Evolutionary conservation across 1,140 invertebrate genomes (phyloP), one percentile per base, ranked within the genome.

Genomic region (Uloborus diversus): DNA sequence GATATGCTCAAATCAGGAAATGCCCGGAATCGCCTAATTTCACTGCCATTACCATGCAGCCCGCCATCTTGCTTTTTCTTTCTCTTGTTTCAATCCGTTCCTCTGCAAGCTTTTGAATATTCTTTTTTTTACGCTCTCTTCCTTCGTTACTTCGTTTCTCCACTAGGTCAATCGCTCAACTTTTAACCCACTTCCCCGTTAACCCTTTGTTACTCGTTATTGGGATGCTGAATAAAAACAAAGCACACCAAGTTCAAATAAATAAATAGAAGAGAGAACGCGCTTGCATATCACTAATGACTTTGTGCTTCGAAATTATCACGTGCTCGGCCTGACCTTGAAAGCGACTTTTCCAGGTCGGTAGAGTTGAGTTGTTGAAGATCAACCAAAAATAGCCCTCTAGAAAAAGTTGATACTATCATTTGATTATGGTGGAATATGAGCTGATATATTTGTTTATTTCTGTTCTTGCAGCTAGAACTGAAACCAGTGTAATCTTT

Each of bases 81-180:
- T 27, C 37, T 69, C 59, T 42, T 11, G 11, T n/a, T n/a, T n/a
- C n/a, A 4, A 53, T n/a, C 49, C 7, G 5, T 7, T 20, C 7
- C 49, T 7, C n/a, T 20, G n/a, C n/a, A 17, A 20, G 14, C 17
- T 51, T 64, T 61, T 33, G 25, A 28, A 70, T 68, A 9, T 23
- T 33, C 65, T 70, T 57, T 57, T 35, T 56, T 49, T 47, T 53
- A 17, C 49, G 5, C 7, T 53, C 49, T 53, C 49, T 7, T 53
- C 23, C 23, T 53, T n/a, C 25, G 13, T 64, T 35, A 27, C 25
- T n/a, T 75, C 25, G 25, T n/a, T 64, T 49, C 35, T 73, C 56
- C n/a, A 73, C 33, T 73, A 23, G 71, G 71, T 75, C 71, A 75
- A 75, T 75, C 71, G 59, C 71, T 75, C 71, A 75, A 75, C 71